These are phyloP conservation scores for Coptotermes formosanus DNA, from an alignment of 1,140 invertebrate species.

Conservation along the genomic window DNA sequence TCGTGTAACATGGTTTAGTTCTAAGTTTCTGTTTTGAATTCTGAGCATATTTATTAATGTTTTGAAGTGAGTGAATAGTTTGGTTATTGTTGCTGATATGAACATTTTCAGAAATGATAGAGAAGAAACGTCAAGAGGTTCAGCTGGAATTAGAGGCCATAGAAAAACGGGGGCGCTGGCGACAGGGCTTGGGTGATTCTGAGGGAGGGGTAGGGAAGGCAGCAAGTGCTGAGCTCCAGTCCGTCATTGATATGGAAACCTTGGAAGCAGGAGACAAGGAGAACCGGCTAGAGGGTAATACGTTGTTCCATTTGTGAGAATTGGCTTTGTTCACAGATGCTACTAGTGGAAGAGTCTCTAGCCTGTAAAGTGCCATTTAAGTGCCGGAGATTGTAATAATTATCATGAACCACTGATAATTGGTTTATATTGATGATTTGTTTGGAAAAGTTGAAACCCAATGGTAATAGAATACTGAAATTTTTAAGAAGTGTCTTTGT, in stretches of 20 bases:
- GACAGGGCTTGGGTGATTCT: conserved; percentile 28
- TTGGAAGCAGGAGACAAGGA: conserved; percentile 22
- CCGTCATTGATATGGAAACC: neutral
- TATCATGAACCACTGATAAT: no score
- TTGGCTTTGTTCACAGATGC: no score
- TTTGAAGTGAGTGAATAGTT: conserved; percentile 27
- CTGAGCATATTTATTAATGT: conserved; percentile 20
- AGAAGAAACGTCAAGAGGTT: conserved; percentile 51
- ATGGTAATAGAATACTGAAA: no score
- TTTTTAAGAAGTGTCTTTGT: no score
- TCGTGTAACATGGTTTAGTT: no score
- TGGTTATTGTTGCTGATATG: conserved; percentile 28
- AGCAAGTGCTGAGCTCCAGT: neutral
- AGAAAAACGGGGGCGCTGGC: conserved; percentile 31
- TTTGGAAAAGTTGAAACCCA: no score
- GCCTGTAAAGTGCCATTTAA: no score
- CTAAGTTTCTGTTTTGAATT: neutral
- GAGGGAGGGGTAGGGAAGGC: conserved; percentile 18
- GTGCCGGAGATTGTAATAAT: no score
- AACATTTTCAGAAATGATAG: conserved; percentile 46
- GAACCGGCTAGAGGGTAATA: conserved; percentile 24
- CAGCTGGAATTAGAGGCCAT: conserved; percentile 44
- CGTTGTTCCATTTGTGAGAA: neutral
- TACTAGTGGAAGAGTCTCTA: no score
- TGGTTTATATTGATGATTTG: no score